phyloP scores from a whole-genome alignment of 2,797 vertebrate species.

The Clamator glandarius region DNA sequence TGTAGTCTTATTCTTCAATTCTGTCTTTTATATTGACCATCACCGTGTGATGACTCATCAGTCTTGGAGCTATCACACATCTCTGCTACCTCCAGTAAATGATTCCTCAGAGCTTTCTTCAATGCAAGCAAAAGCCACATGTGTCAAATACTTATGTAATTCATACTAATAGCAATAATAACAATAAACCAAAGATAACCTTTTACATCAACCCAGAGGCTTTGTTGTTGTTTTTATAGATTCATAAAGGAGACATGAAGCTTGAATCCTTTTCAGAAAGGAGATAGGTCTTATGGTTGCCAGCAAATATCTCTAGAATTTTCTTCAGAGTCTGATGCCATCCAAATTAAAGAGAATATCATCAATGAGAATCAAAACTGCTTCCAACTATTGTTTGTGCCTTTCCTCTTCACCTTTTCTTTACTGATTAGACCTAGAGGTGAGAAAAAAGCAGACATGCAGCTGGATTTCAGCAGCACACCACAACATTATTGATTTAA shows the following conservation, averaged over 20 bases:
- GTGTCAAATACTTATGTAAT: background rate
- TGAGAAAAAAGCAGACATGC: background rate
- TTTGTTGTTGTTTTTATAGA: background rate
- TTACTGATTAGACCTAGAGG: constrained; percentile 14
- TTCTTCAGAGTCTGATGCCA: background rate
- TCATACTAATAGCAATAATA: background rate
- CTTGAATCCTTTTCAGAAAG: background rate
- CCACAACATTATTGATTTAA: constrained; percentile 8
- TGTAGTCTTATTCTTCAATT: background rate
- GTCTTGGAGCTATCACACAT: background rate
- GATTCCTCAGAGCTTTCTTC: background rate
- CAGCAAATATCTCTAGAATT: background rate
- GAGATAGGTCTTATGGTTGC: background rate
- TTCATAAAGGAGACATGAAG: accelerated
- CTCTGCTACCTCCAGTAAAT: background rate
- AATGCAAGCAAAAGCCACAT: background rate
- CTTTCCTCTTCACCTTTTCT: constrained; percentile 23
- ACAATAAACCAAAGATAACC: background rate
- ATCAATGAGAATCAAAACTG: background rate
- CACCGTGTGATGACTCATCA: background rate
- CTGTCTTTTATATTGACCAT: background rate
- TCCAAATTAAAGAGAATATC: background rate
- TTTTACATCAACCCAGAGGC: background rate
- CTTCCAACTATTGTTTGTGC: background rate
- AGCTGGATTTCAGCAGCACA: background rate